These are phyloP conservation scores for Drosophila mimica DNA, from an alignment of 2,888 invertebrate genomes.

Conservation along the genomic window DNA sequence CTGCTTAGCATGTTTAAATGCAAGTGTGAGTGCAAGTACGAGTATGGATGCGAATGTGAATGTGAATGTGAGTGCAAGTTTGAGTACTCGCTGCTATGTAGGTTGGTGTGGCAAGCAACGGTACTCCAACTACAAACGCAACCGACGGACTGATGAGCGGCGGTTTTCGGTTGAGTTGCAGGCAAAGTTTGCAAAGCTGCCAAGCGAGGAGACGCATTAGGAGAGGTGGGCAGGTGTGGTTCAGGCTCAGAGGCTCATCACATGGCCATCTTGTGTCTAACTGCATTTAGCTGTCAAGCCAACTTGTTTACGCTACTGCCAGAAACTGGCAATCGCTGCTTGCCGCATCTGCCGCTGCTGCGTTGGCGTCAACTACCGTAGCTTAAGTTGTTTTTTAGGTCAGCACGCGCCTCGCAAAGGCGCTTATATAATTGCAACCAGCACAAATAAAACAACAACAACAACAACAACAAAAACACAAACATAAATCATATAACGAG, in stretches of 20 bases:
- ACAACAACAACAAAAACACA: conserved; percentile 22
- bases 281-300: conserved; percentile 74
- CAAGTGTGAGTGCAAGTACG: conserved; percentile 17
- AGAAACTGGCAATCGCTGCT: conserved; percentile 28
- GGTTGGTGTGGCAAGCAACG: conserved; percentile 79
- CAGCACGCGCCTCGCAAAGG: conserved; percentile 68
- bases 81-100: conserved; percentile 64
- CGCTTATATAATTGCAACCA: conserved; percentile 66
- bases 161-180: conserved; percentile 52
- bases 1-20: conserved; percentile 56
- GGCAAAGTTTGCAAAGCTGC: conserved; percentile 65
- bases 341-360: conserved; percentile 34
- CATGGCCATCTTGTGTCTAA: conserved; percentile 75
- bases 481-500: conserved; percentile 43
- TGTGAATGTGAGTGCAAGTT: conserved; percentile 38
- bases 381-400: conserved; percentile 63
- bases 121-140: conserved; percentile 52
- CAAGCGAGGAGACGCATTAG: conserved; percentile 23
- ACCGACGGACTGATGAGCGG: conserved; percentile 48
- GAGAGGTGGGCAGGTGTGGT: background rate
- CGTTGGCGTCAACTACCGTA: conserved; percentile 75
- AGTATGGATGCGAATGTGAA: conserved; percentile 15
- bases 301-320: conserved; percentile 69
- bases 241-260: conserved; percentile 66
- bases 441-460: conserved; percentile 13